These are phyloP conservation scores for Dunckerocampus dactyliophorus DNA, from an alignment of 2,113 vertebrate species.

Conservation along the genomic window DNA sequence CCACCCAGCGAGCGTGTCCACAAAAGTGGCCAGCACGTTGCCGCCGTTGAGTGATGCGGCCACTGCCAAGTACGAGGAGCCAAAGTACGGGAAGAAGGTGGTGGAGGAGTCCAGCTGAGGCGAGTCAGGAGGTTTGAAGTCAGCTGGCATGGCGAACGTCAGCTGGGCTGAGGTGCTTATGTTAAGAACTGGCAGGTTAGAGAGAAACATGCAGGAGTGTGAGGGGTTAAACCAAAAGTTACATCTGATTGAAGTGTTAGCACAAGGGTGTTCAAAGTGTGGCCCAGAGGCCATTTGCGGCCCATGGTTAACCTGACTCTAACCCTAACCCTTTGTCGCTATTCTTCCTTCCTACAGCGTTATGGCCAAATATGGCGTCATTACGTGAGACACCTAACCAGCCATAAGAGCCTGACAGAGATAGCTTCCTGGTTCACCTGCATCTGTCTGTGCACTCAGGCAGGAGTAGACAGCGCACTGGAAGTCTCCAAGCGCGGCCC, in stretches of 20 bases:
- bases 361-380: too few relatives aligned
- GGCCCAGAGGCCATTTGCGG: too few relatives aligned
- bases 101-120: constrained; percentile 75
- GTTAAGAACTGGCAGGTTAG: constrained; percentile 79
- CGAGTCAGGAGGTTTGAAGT: constrained; percentile 76
- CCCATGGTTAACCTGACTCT: too few relatives aligned
- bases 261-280: too few relatives aligned
- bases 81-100: constrained; percentile 87
- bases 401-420: background rate
- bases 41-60: constrained; percentile 93
- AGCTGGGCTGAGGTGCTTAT: constrained; percentile 93
- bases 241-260: too few relatives aligned
- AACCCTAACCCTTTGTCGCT: too few relatives aligned
- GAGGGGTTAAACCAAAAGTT: background rate
- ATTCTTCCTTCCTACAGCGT: too few relatives aligned
- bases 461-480: constrained; percentile 94
- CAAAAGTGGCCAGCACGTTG: constrained; percentile 84
- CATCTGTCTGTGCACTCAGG: constrained; percentile 78
- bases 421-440: constrained; percentile 73
- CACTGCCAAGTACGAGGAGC: constrained; percentile 81
- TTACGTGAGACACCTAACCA: too few relatives aligned
- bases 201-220: background rate
- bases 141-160: constrained; percentile 78
- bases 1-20: constrained; percentile 83
- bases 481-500: constrained; percentile 89